These are phyloP conservation scores for Drosophila kambysellisi DNA, from an alignment of 2,888 invertebrate species.

Conservation along the genomic window DNA sequence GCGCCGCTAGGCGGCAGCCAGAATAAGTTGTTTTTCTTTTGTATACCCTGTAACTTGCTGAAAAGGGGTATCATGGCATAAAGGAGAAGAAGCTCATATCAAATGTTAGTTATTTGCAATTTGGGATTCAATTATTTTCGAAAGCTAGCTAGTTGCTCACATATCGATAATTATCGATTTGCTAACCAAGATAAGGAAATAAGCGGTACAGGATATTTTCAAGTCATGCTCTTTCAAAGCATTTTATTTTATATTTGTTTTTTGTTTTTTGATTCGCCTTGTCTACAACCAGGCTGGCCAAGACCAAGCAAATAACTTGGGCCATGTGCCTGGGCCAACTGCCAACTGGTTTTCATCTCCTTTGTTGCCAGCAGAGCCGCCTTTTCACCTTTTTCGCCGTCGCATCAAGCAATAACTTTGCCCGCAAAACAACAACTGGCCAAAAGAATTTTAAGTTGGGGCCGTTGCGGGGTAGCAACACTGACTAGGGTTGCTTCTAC, in stretches of 20 bases:
- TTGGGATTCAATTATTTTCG: not conserved
- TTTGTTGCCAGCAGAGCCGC: constrained; percentile 41
- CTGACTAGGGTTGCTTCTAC: not conserved
- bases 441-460: constrained; percentile 13
- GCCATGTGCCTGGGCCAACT: constrained; percentile 57
- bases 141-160: not conserved
- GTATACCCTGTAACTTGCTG: constrained; percentile 1
- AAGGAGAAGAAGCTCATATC: not conserved
- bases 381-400: constrained; percentile 54
- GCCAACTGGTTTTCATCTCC: constrained; percentile 51
- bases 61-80: not conserved
- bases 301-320: constrained; percentile 71
- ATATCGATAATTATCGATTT: not conserved
- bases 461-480: not conserved
- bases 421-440: constrained; percentile 57
- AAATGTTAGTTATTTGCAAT: not conserved
- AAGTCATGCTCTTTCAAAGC: not conserved
- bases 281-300: constrained; percentile 34
- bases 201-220: not conserved
- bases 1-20: constrained; percentile 51
- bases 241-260: not conserved
- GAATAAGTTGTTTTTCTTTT: constrained; percentile 2
- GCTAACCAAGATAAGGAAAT: not conserved
- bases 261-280: constrained; percentile 3
- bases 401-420: constrained; percentile 68